Conservation (phyloP, 2,888 invertebrate species). For the Athripsodes cinereus region DNA sequence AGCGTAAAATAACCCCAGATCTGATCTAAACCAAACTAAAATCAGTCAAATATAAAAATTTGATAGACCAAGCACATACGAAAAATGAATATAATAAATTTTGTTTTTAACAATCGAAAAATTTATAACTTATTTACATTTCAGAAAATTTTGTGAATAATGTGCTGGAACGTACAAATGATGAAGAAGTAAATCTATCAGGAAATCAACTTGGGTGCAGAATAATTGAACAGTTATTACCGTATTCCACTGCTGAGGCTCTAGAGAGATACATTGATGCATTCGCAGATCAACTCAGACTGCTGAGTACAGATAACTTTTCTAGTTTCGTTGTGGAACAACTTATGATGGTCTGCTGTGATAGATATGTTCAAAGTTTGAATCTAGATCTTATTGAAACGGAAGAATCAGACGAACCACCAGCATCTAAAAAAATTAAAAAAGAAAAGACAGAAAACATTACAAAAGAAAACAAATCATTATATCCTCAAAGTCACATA, state of each 20-base stretch:
- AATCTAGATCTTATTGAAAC: conserved; percentile 29
- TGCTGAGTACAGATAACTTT: conserved; percentile 67
- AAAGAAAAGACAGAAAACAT: conserved; percentile 13
- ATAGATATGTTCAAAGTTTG: conserved; percentile 44
- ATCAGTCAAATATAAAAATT: too few species aligned
- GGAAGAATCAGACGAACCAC: conserved; percentile 17
- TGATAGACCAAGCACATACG: too few species aligned
- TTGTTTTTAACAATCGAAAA: too few species aligned
- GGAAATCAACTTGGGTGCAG: conserved; percentile 78
- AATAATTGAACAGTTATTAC: conserved; percentile 68
- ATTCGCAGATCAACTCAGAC: conserved; percentile 61
- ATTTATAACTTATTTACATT: too few species aligned
- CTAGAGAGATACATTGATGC: conserved; percentile 58
- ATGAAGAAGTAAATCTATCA: conserved; percentile 64
- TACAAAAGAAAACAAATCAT: conserved; percentile 17
- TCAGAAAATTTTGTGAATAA: conserved; percentile 65
- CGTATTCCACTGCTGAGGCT: conserved; percentile 56
- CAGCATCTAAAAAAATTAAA: conserved; percentile 20
- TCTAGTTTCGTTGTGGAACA: conserved; percentile 76
- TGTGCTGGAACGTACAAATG: conserved; percentile 65
- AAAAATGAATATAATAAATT: too few species aligned
- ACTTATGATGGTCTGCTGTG: conserved; percentile 52
- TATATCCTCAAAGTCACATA: conserved; percentile 46
- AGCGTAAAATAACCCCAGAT: too few species aligned
- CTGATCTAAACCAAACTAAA: too few species aligned